Base-by-base conservation (phyloP, 2,888 invertebrate species). In the Nemotelus pantherinus region DNA sequence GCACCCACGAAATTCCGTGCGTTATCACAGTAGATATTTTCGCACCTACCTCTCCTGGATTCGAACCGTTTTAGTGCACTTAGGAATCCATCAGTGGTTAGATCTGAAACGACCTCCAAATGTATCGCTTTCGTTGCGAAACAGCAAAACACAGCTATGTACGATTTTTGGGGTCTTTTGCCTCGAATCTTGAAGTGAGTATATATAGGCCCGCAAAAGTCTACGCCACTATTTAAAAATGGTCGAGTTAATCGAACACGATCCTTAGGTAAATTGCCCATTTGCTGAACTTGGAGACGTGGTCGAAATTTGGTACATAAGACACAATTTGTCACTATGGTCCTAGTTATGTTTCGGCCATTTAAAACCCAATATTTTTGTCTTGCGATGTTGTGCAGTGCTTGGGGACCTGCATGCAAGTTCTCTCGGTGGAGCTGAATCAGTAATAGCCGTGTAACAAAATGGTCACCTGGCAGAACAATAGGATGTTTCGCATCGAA, bases 211-310 rank as follows among this genome's bases (percentile, higher is more conserved):
- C n/a, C n/a, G n/a, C n/a, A n/a, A n/a, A 57, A 7, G 3, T 57
- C 57, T 3, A 57, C n/a, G n/a, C n/a, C n/a, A n/a, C n/a, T n/a
- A n/a, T n/a, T n/a, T n/a, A n/a, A n/a, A n/a, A n/a, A n/a, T n/a
- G n/a, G n/a, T n/a, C 79, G 67, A 39, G 76, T 65, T 9, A 48
- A 65, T 43, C 10, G 9, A 3, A 75, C 70, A 57, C 83, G 77
- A 55, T 53, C 58, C 9, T 41, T n/a, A 2, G 83, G 83, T 43
- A 83, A 76, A 77, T 82, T 76, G 39, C 82, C 82, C 82, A 84
- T 83, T n/a, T 81, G 43, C 63, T 82, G 82, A 0, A 77, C 9
- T 3, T 63, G 2, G 9, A 80, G 43, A 58, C 77, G 76, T 50
- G 80, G 80, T 41, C 71, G 78, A 2, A 76, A 60, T 67, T 77